Evolutionary conservation across 2,888 invertebrate species (phyloP), one percentile per base, ranked within the genome.

Genomic region (Leucania comma): DNA sequence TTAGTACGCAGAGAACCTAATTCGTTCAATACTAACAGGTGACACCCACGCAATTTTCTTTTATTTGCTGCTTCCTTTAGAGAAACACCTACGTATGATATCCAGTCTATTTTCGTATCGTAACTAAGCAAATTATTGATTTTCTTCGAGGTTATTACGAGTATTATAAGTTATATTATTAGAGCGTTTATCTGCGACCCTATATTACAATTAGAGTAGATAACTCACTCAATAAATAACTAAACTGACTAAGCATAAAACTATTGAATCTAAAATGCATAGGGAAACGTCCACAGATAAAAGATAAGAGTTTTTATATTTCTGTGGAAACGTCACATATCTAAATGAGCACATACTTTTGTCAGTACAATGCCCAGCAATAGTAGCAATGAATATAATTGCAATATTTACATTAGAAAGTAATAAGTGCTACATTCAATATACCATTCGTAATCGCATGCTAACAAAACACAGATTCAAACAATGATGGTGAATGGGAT

Each of bases 381-480:
- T 51, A 72, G n/a, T 38, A 72, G 22, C 20, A 51, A 61, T 57
- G 59, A 60, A 72, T 59, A 72, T 72, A 17, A 76, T 60, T 57
- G 61, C 46, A 70, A 66, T 75, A 80, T 80, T 80, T 75, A 75
- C 81, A 78, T 75, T 78, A 78, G 76, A 80, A 80, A 75, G 76
- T 75, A 62, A 61, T 58, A 68, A 57, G 50, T 65, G 50, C 35
- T 46, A 65, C 48, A 71, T 59, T 51, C 69, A 78, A 51, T 58
- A 56, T 56, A 62, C 51, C 48, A 70, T 80, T 78, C 70, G 29
- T 66, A 75, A 78, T 80, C 59, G 63, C 66, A 63, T 57, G 46
- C 61, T 51, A 58, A 56, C 58, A 62, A 69, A 64, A 70, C 51
- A 65, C 48, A 67, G 32, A 63, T 68, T 54, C 66, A 62, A 68